Evolutionary conservation across 2,797 vertebrate species (phyloP).

Genomic region (Distichodus sexfasciatus): DNA sequence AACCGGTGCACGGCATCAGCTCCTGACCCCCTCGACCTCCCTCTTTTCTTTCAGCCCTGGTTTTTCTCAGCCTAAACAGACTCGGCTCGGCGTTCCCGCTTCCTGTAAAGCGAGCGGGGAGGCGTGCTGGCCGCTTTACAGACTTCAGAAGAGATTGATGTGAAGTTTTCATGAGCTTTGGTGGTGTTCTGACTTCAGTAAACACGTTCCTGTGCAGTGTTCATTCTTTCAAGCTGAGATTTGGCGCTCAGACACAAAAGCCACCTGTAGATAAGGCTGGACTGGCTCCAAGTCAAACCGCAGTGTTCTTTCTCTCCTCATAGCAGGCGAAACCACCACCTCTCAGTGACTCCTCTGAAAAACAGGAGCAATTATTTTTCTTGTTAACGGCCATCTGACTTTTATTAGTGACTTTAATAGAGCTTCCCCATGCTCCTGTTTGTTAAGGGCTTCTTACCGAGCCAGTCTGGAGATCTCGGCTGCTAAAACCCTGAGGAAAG

Average conservation of each 20-base stretch:
- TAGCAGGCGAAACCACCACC: not conserved
- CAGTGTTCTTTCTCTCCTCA: not conserved
- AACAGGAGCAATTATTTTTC: slow-evolving; percentile 34
- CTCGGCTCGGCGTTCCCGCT: not conserved
- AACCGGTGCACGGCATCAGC: not conserved
- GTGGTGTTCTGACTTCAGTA: not conserved
- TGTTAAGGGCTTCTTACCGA: not conserved
- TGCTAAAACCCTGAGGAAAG: too few relatives aligned
- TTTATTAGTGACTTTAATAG: slow-evolving; percentile 28
- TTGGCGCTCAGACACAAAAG: not conserved
- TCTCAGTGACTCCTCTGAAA: not conserved
- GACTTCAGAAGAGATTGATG: not conserved
- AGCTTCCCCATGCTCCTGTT: not conserved
- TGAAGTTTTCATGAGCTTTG: not conserved
- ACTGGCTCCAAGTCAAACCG: not conserved
- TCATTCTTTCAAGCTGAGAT: not conserved
- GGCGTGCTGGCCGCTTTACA: not conserved
- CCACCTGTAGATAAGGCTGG: not conserved
- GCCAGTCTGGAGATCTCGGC: not conserved
- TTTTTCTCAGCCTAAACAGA: not conserved
- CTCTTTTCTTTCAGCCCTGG: not conserved
- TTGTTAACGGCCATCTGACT: slow-evolving; percentile 36
- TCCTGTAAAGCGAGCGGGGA: not conserved
- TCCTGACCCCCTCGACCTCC: not conserved
- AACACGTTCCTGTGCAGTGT: not conserved